Evolutionary conservation across 2,888 invertebrate genomes (phyloP), one percentile per base, ranked within the genome.

Genomic region (Salpingus planirostris): DNA sequence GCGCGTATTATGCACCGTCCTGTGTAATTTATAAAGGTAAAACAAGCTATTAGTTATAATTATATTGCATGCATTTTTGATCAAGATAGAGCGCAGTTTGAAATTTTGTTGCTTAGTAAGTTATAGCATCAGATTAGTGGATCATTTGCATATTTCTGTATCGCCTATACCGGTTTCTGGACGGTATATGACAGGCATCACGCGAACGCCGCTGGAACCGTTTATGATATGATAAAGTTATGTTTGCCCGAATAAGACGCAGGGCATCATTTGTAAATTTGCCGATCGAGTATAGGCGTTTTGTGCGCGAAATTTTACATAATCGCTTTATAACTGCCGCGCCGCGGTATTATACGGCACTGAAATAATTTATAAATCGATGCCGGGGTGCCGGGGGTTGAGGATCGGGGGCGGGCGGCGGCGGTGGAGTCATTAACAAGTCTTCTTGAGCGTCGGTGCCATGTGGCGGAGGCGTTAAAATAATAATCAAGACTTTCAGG

Each of bases 1-100:
- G n/a, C n/a, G n/a, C n/a, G n/a, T n/a, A n/a, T n/a, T n/a, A n/a
- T n/a, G n/a, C n/a, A n/a, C n/a, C n/a, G n/a, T n/a, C n/a, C n/a
- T n/a, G n/a, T 51, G 50, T 54, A 50, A 53, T 54, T 52, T 53
- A 50, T 53, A 49, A 50, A 53, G 50, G 50, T 52, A 51, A 58
- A 61, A 61, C 60, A 60, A 59, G 56, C 58, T 57, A 62, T 60
- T 60, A 62, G 59, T 57, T 61, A 59, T 60, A 61, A 61, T 62
- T 59, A 59, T 57, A 54, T 61, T 53, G 60, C 61, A 59, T 60
- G 61, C 51, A 37, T 47, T 43, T 46, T 45, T 40, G 46, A 58
- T 59, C 57, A 47, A 50, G 62, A 61, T 61, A 59, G 47, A 42
- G 36, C 32, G 43, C 38, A 48, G 53, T 54, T 59, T 54, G 57